Evolutionary conservation across 2,888 invertebrate species (phyloP).

Genomic region (Pimpla rufipes): DNA sequence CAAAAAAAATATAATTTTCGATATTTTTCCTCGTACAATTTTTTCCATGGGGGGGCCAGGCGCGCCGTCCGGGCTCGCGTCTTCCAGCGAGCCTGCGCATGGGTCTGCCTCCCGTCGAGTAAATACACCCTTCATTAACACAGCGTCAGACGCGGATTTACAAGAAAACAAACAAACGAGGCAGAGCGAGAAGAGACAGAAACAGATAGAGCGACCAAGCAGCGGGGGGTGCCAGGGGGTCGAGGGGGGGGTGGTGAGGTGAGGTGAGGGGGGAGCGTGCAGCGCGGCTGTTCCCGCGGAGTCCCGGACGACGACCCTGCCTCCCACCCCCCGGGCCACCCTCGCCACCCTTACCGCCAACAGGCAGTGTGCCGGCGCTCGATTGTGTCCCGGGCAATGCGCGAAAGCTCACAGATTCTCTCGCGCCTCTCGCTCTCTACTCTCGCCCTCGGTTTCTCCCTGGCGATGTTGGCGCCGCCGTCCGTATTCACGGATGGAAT

Average conservation of each 20-base stretch:
- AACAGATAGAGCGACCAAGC: too few relatives aligned
- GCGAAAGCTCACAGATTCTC: conserved; percentile 66
- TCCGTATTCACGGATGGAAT: conserved; percentile 49
- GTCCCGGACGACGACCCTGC: conserved; percentile 16
- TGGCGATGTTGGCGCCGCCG: conserved; percentile 20
- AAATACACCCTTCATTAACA: conserved; percentile 81
- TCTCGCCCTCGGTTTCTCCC: conserved; percentile 11
- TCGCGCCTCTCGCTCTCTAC: conserved; percentile 44
- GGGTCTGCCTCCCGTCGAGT: conserved; percentile 76
- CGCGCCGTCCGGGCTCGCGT: conserved; percentile 44
- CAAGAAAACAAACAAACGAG: conserved; percentile 76
- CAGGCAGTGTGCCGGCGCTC: conserved; percentile 43
- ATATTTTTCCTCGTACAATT: too few relatives aligned
- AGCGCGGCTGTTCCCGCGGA: conserved; percentile 53
- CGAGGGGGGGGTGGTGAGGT: too few relatives aligned
- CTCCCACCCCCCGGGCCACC: too few relatives aligned
- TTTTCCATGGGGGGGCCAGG: not conserved
- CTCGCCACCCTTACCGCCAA: conserved; percentile 26
- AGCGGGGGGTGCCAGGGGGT: too few relatives aligned
- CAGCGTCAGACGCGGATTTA: conserved; percentile 76
- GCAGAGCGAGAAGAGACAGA: conserved; percentile 31
- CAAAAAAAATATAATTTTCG: too few relatives aligned
- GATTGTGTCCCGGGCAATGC: conserved; percentile 64
- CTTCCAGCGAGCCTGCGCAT: conserved; percentile 62
- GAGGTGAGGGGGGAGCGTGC: too few relatives aligned